Conservation (phyloP, 64 coral and sea anemone genomes). For the Dendronephthya gigantea region DNA sequence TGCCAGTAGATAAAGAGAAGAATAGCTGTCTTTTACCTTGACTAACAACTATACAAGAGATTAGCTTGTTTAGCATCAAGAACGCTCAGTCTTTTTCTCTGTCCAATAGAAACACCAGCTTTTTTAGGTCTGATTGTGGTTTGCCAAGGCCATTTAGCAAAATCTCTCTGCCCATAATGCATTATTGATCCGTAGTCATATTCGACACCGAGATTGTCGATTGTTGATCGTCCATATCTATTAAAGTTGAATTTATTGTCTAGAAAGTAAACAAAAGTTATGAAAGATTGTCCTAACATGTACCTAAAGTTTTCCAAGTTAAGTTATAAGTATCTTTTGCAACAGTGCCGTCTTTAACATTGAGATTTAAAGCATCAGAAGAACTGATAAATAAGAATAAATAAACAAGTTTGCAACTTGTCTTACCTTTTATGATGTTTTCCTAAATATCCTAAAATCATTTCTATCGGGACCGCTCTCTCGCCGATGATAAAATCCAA, state of each 20-base stretch:
- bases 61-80: slow-evolving; percentile 68
- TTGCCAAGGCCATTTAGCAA: slow-evolving; percentile 61
- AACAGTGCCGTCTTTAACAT: no score
- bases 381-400: no score
- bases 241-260: slow-evolving; percentile 68
- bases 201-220: slow-evolving; percentile 54
- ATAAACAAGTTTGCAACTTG: no score
- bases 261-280: neutral
- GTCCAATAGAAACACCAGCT: slow-evolving; percentile 56
- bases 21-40: neutral
- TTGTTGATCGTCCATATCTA: slow-evolving; percentile 36
- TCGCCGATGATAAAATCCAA: no score
- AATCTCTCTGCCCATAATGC: slow-evolving; percentile 62
- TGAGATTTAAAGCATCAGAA: no score
- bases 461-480: no score
- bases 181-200: slow-evolving; percentile 74
- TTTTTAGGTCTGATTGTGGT: slow-evolving; percentile 53
- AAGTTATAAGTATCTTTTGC: no score
- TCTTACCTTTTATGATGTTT: no score
- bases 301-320: no score
- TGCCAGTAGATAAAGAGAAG: no score
- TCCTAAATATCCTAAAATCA: no score
- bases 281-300: no score
- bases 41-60: slow-evolving; percentile 46
- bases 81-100: slow-evolving; percentile 42